A percentile compares a stretch with the other conserved stretches of the same genome.
These are phyloP conservation scores for Ylistrum balloti DNA, from an alignment of 1,140 invertebrate genomes.

Conservation along the genomic window DNA sequence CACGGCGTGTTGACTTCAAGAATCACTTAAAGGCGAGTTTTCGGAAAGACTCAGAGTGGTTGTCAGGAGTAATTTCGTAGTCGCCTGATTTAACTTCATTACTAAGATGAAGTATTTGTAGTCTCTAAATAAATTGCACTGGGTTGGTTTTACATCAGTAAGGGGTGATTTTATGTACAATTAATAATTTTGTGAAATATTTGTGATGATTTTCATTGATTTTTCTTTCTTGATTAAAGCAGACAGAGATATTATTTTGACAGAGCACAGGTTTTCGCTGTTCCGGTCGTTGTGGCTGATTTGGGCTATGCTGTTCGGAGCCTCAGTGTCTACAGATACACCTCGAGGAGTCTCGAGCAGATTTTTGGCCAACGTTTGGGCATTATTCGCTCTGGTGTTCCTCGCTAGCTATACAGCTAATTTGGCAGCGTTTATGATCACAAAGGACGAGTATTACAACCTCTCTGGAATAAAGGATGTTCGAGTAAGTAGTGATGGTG, in stretches of 20 bases:
- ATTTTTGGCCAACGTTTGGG: constrained; percentile 99
- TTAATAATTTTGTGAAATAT: too few relatives aligned
- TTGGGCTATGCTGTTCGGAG: constrained; percentile 99
- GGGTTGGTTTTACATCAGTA: too few relatives aligned
- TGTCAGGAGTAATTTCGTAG: too few relatives aligned
- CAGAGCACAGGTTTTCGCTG: constrained; percentile 92
- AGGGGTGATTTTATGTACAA: too few relatives aligned
- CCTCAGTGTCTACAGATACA: constrained; percentile 97
- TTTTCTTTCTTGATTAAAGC: not conserved
- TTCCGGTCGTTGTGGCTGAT: constrained; percentile 99
- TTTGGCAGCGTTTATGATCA: constrained; percentile 99
- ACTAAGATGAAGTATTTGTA: too few relatives aligned
- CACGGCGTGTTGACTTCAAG: too few relatives aligned
- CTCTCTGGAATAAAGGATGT: constrained; percentile 95
- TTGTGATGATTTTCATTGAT: too few relatives aligned
- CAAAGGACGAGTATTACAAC: constrained; percentile 97
- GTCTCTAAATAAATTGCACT: too few relatives aligned
- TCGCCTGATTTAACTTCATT: too few relatives aligned
- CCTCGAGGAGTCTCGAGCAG: constrained; percentile 95
- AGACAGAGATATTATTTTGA: constrained; percentile 15
- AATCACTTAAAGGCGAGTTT: too few relatives aligned
- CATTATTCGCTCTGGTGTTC: constrained; percentile 92
- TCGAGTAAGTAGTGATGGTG: constrained; percentile 84
- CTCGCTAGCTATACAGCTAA: constrained; percentile 84
- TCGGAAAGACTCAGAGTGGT: too few relatives aligned